Base-by-base conservation (phyloP, 2,797 vertebrate genomes). In the Brachyalestes nurse region DNA sequence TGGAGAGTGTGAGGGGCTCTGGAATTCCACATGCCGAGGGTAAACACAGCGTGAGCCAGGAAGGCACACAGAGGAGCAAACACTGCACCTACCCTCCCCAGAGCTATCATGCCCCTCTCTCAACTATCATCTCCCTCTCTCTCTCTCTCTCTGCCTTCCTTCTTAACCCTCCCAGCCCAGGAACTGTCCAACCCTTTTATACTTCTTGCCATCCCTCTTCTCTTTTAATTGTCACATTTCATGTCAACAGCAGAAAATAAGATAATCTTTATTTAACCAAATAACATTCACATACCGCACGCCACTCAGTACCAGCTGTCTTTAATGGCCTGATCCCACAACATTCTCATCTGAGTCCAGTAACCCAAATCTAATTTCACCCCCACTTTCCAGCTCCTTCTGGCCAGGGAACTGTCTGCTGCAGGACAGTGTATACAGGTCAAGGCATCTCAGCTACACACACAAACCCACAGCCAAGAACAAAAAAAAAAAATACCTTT, bases 1-100 rank as follows among this genome's bases (percentile, higher is more conserved):
- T 93, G 87, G 92, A 95, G 94, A 95, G 94, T 94, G 94, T 91
- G 94, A 95, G 93, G 91, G 95, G 93, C 91, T 93, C 94, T 94
- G 94, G 95, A 96, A 95, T 96, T 96, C 94, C 94, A 93, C 94
- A 96, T 94, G 90, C 89, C 89, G 92, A 95, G 95, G 92, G 95
- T 95, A 96, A 95, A 96, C 95, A 95, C 91, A 85, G 90, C 83
- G 83, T 89, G 86, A 93, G 96, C 94, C 96, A 95, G 93, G 92
- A 94, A 94, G 94, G 90, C 88, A 91, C 86, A 92, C 89, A 81
- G 77, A 85, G 85, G 89, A 93, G 91, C 93, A 95, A 94, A 95
- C 88, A 95, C 87, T 64, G 85, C 91, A 93, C 92, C 92, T 90
- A 89, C 85, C 83, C 90, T 90, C 86, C 84, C 86, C 89, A 89